Conservation (phyloP, 2,888 invertebrate species). For the Chesias legatella region DNA sequence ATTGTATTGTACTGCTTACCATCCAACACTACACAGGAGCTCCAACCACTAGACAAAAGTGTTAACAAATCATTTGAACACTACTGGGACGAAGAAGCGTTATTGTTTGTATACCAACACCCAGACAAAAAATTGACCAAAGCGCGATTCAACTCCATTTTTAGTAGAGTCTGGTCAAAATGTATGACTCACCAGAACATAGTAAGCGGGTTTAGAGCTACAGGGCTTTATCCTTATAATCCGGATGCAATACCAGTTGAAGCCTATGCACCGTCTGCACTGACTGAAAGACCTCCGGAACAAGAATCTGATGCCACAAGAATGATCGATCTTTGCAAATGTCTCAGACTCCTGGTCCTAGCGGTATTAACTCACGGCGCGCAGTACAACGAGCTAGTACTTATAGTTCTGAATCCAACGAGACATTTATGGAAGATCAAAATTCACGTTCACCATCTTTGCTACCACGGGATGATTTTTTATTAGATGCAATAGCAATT, state of each 20-base stretch:
- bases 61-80: conserved; percentile 27
- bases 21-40: conserved; percentile 26
- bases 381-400: too few relatives aligned
- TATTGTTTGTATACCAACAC: background rate
- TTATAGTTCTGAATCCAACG: too few relatives aligned
- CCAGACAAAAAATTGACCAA: conserved; percentile 1
- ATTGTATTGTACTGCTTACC: conserved; percentile 24
- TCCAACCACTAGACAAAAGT: conserved; percentile 29
- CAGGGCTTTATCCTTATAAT: conserved; percentile 1
- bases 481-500: conserved; percentile 3
- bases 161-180: conserved; percentile 5
- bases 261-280: conserved; percentile 1
- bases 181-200: background rate
- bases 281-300: conserved; percentile 1
- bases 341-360: background rate
- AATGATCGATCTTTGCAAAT: too few relatives aligned
- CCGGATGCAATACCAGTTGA: conserved; percentile 3
- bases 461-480: too few relatives aligned
- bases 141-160: conserved; percentile 6
- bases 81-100: conserved; percentile 18
- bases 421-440: too few relatives aligned
- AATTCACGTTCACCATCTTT: too few relatives aligned
- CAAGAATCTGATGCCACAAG: background rate
- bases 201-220: background rate
- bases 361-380: background rate